phyloP scores from a whole-genome alignment of 1,140 invertebrate genomes.

The Ylistrum balloti region DNA sequence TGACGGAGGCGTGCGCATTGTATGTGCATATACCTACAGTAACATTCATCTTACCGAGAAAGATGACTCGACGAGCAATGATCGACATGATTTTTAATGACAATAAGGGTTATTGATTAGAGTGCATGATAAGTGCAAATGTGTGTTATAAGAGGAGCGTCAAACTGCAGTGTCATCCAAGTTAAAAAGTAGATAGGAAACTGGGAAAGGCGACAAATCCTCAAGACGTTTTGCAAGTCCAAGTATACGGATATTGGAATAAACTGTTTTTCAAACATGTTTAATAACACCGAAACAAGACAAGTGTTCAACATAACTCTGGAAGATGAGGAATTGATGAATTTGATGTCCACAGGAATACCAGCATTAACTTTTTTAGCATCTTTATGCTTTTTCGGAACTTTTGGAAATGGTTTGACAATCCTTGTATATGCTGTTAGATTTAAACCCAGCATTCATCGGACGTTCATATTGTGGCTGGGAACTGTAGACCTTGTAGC shows the following conservation, averaged over 20 bases:
- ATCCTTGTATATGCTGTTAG: slow-evolving; percentile 43
- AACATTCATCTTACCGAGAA: neutral
- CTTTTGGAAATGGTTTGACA: slow-evolving; percentile 42
- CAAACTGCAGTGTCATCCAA: no score
- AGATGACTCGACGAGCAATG: no score
- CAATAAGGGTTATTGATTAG: no score
- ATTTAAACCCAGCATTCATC: slow-evolving; percentile 58
- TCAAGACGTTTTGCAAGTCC: no score
- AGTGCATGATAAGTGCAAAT: no score
- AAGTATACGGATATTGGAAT: neutral
- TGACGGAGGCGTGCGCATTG: neutral
- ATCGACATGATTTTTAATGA: no score
- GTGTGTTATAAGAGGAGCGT: no score
- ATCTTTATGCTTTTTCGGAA: slow-evolving; percentile 47
- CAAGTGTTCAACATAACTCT: slow-evolving; percentile 5
- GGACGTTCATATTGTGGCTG: slow-evolving; percentile 64
- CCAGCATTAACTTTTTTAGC: slow-evolving; percentile 22
- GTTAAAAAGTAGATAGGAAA: no score
- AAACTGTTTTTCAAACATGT: neutral
- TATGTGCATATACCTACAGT: neutral
- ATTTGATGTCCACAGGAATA: neutral
- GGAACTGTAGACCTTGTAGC: slow-evolving; percentile 66
- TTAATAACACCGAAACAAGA: neutral
- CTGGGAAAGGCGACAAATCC: neutral
- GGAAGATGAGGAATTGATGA: neutral